Base-by-base conservation (phyloP, 2,113 vertebrate genomes). In the Gallinago jamesoni region DNA sequence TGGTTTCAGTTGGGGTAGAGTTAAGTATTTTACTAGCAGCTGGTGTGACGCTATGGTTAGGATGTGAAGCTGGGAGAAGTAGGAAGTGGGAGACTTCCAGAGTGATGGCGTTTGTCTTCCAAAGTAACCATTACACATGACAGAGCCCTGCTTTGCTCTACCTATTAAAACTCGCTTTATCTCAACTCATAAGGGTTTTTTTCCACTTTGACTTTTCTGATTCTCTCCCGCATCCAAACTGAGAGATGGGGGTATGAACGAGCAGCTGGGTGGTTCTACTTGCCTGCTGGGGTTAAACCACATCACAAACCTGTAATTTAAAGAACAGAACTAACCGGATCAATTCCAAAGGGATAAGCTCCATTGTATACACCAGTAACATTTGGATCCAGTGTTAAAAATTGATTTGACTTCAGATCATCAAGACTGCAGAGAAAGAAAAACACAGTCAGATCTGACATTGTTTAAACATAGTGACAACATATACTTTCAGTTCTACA, bases 271-370 rank as follows among this genome's bases (percentile, higher is more conserved):
- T 21, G 39, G 27, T 30, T 41, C 62, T 64, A 64, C 8, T 13
- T 30, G 37, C 62, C 18, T 9, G 27, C 27, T 64, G 62, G 27
- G 19, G 27, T 43, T 64, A 43, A 64, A 43, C 27, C 63, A 43
- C 39, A 69, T 10, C 55, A 67, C 41, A 62, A 68, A 53, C 2
- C 4, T 41, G 8, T 27, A 72, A 82, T 17, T 59, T 33, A 52
- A 47, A 53, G 18, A 62, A 14, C 2, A 39, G 10, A 69, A 98
- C 99, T 98, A 77, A 99, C 99, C 3, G 99, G 99, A 84, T 99
- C 99, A 30, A 99, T 99, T 78, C 99, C 99, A 23, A 99, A 96
- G 45, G 99, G 99, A 72, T 99, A 99, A 4, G 97, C 98, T 73
- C 99, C 99, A 18, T 9, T 98, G 97, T 99, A 99, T 45, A 99